phyloP scores from a whole-genome alignment of 1,140 invertebrate genomes.

The Drusus annulatus region DNA sequence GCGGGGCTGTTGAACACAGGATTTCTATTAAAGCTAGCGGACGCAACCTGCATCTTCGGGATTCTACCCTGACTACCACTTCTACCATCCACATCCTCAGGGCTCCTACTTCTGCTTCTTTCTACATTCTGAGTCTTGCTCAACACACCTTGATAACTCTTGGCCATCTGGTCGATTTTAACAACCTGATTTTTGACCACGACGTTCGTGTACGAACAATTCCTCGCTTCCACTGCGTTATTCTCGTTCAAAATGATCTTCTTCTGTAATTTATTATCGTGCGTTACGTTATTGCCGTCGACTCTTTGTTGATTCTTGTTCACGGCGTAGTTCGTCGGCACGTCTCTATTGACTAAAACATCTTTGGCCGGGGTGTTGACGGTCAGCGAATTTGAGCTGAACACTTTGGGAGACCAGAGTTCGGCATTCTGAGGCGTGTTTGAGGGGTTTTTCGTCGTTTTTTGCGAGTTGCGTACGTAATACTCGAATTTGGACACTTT shows the following conservation, averaged over 20 bases:
- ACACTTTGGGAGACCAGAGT: constrained; percentile 81
- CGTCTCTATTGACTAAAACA: constrained; percentile 75
- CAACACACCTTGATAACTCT: constrained; percentile 59
- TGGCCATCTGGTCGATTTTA: constrained; percentile 67
- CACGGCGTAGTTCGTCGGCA: constrained; percentile 72
- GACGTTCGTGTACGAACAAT: constrained; percentile 67
- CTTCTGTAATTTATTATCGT: constrained; percentile 43
- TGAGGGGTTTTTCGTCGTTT: constrained; percentile 64
- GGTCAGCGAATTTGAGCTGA: constrained; percentile 81
- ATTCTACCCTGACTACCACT: neutral
- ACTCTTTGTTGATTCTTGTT: constrained; percentile 60
- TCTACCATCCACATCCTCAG: constrained; percentile 59
- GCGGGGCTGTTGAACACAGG: constrained; percentile 60
- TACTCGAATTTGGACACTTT: constrained; percentile 77
- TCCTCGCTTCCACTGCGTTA: constrained; percentile 64
- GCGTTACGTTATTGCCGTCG: neutral
- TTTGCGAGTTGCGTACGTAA: constrained; percentile 71
- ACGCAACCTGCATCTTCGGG: constrained; percentile 65
- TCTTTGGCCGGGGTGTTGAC: constrained; percentile 86
- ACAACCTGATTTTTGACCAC: constrained; percentile 63
- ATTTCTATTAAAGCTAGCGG: constrained; percentile 72
- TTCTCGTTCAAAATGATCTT: constrained; percentile 66
- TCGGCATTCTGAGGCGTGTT: constrained; percentile 66
- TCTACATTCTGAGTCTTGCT: constrained; percentile 64
- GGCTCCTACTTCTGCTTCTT: constrained; percentile 57